These are phyloP conservation scores for Macrosoma leucophasiata DNA, from an alignment of 2,888 invertebrate species.

Conservation along the genomic window DNA sequence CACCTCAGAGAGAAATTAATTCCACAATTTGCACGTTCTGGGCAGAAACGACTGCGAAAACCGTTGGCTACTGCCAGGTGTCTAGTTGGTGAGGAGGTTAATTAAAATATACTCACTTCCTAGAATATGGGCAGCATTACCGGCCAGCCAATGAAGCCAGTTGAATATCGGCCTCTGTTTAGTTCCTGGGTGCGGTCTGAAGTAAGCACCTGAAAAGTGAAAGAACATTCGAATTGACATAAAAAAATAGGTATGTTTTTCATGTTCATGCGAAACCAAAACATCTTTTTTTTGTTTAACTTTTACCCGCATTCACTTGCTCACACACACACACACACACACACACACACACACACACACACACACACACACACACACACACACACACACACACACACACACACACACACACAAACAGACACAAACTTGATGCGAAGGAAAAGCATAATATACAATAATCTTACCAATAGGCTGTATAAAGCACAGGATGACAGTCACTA, in stretches of 20 bases:
- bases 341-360: neutral
- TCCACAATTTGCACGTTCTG: too few relatives aligned
- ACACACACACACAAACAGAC: too few relatives aligned
- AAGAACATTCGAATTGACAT: neutral
- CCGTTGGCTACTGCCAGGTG: too few relatives aligned
- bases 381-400: too few relatives aligned
- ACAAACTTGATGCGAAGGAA: too few relatives aligned
- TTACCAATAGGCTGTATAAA: constrained; percentile 90
- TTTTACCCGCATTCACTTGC: neutral
- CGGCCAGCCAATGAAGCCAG: constrained; percentile 93
- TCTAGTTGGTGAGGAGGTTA: too few relatives aligned
- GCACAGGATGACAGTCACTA: constrained; percentile 84
- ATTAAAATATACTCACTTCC: constrained; percentile 82
- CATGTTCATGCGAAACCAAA: neutral
- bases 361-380: too few relatives aligned
- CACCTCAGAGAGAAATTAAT: too few relatives aligned
- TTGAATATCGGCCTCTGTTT: constrained; percentile 88
- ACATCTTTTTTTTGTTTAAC: neutral
- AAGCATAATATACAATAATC: constrained; percentile 24
- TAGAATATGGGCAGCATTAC: constrained; percentile 90
- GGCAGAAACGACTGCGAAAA: too few relatives aligned
- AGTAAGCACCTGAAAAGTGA: constrained; percentile 77
- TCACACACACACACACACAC: neutral
- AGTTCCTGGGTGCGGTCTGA: constrained; percentile 90
- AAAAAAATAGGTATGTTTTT: too few relatives aligned